Percentiles rank a stretch among this genome's conserved stretches.
These are phyloP conservation scores for Emydoidea blandingii DNA, from an alignment of 2,797 vertebrate species.

Conservation along the genomic window DNA sequence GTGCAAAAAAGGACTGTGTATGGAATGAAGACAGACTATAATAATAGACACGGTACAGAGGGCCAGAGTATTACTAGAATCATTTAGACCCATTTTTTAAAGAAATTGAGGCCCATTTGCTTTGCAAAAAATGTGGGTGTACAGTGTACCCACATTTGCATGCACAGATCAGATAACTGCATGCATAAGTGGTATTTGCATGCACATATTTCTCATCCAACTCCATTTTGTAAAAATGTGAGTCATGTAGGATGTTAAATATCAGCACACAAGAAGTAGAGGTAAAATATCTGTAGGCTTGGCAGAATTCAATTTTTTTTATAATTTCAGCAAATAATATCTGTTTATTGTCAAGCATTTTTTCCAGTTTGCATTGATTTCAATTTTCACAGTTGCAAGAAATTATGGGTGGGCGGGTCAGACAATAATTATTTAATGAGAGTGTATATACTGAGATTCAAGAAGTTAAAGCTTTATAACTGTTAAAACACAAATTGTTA, in stretches of 20 bases:
- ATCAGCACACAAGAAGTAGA: not conserved
- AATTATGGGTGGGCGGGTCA: not conserved
- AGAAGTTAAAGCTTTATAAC: not conserved
- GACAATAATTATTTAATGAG: not conserved
- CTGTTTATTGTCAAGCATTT: not conserved
- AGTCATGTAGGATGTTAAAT: not conserved
- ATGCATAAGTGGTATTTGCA: not conserved
- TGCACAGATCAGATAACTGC: not conserved
- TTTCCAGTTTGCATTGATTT: not conserved
- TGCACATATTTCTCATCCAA: not conserved
- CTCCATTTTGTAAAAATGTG: not conserved
- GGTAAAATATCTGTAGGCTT: not conserved
- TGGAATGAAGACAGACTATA: not conserved
- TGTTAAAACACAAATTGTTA: not conserved
- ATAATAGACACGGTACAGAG: not conserved
- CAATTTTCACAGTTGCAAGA: not conserved
- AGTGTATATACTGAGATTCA: no score
- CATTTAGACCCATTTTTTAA: conserved; percentile 1
- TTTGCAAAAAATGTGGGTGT: not conserved
- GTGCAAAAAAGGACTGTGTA: not conserved
- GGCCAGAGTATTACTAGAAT: not conserved
- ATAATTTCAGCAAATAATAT: not conserved
- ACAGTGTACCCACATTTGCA: not conserved
- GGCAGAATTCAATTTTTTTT: not conserved
- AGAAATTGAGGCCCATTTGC: not conserved